Base-by-base conservation (phyloP, 2,797 vertebrate genomes). In the Galagoides demidoff region DNA sequence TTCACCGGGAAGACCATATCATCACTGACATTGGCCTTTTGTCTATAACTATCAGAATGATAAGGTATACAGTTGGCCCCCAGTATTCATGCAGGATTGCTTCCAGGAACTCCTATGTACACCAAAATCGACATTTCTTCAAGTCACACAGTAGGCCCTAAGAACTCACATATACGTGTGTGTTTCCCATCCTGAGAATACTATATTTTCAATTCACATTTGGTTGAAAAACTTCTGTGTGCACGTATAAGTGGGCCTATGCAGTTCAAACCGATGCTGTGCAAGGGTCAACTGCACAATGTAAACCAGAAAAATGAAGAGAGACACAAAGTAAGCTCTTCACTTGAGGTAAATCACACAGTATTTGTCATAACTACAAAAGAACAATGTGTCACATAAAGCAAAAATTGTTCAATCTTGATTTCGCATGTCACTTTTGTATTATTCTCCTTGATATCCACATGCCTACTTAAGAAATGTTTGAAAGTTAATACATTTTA, bases 401-500 rank as follows among this genome's bases (percentile, higher is more conserved):
- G 39, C 25, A 81, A 95, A 95, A 94, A 61, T 31, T 63, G 43
- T 78, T 92, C 81, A 85, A 81, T 61, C n/a, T 90, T n/a, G 37
- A 31, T 23, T 91, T 95, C 57, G 84, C 70, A 13, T 78, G 66
- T 64, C 23, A 11, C 16, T 66, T 89, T 81, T 82, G 37, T 87
- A 68, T 81, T 90, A 89, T 87, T 92, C 23, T 76, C 87, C 91
- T 85, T 49, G 34, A 94, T 61, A n/a, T 78, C 45, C 94, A 14
- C 2, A 90, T 74, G 16, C 89, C 90, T 94, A 59, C 45, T 87
- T 93, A 94, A n/a, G 19, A 96, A 96, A 90, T 83, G 23, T 92
- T 92, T 92, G 64, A 92, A 95, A 93, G 31, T 85, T 90, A 88
- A 19, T 87, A 90, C 5, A 92, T 66, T 86, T 89, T 90, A 89